Evolutionary conservation across 2,797 vertebrate species (phyloP), one percentile per base, ranked within the genome.

Genomic region (Arnoldichthys spilopterus): DNA sequence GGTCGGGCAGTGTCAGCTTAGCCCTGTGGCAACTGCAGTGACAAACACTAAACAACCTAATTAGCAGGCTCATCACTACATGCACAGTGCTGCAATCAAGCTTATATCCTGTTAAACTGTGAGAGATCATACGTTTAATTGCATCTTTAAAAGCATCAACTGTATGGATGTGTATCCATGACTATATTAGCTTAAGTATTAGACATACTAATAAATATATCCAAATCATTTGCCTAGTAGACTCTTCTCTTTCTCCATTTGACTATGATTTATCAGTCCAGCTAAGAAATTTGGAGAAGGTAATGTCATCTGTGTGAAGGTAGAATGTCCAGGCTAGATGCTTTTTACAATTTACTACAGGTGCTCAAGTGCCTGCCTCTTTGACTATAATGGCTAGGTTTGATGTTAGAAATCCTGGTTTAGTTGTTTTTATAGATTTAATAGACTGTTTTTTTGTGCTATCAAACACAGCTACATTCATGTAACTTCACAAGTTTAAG

Each of bases 61-160:
- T 82, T 75, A 78, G 51, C 76, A 58, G 63, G 45, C 76, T 75
- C 66, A 75, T 82, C 54, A 70, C 47, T 8, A 49, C 64, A 63
- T 22, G 34, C 58, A 15, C 30, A 37, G 66, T 56, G 51, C 30
- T 32, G 32, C 58, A 81, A 34, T 53, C 49, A 61, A 72, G 77
- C 34, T 73, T 67, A 58, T 37, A 59, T 58, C 32, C 58, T 34
- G 43, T 28, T 72, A 45, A 67, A 81, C 26, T 62, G 58, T 64
- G 32, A 6, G 20, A 51, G 47, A 51, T 70, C 26, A 13, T 7
- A 51, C 5, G 11, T 61, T 37, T 34, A 62, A 62, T 62, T 62
- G 18, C 30, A 34, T 30, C 7, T 34, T 40, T 63, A 34, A 18
- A 6, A 34, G 7, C 58, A 61, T 18, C 30, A 12, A 6, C 12